Percentiles rank a stretch among this genome's conserved stretches.
These are phyloP conservation scores for Ptychoptera contaminata DNA, from an alignment of 2,888 invertebrate species.

Conservation along the genomic window DNA sequence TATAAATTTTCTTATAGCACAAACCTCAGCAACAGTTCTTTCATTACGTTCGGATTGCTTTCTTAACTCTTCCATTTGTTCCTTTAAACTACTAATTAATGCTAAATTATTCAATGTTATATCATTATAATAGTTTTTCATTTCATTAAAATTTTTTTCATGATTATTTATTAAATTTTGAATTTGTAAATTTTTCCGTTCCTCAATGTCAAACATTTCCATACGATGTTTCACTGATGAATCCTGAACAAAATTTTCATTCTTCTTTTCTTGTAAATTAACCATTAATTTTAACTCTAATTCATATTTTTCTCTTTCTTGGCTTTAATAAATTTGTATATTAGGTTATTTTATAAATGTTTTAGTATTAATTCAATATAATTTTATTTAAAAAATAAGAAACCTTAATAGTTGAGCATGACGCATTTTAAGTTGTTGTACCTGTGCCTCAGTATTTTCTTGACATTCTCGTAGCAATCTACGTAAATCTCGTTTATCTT, in stretches of 20 bases:
- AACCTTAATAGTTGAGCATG: slow-evolving; percentile 23
- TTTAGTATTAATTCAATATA: background rate
- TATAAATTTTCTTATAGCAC: background rate
- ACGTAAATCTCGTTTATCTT: slow-evolving; percentile 35
- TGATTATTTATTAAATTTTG: slow-evolving; percentile 65
- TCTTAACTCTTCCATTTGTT: slow-evolving; percentile 60
- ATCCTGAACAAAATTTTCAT: slow-evolving; percentile 53
- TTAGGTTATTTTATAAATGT: background rate
- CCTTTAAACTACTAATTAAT: slow-evolving; percentile 77
- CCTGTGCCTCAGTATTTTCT: slow-evolving; percentile 25
- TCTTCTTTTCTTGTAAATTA: slow-evolving; percentile 39
- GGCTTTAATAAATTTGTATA: slow-evolving; percentile 27
- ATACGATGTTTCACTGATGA: slow-evolving; percentile 56
- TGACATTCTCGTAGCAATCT: slow-evolving; percentile 36
- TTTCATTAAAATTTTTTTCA: slow-evolving; percentile 69
- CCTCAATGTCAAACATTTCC: slow-evolving; percentile 80
- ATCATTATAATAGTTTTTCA: slow-evolving; percentile 91
- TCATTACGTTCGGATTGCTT: slow-evolving; percentile 66
- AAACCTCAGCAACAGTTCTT: slow-evolving; percentile 36
- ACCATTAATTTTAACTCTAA: slow-evolving; percentile 48
- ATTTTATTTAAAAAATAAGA: too few species aligned
- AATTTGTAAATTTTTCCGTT: slow-evolving; percentile 78
- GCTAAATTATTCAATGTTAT: slow-evolving; percentile 87
- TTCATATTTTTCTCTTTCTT: slow-evolving; percentile 46
- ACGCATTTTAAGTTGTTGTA: slow-evolving; percentile 25